phyloP scores from a whole-genome alignment of 2,797 vertebrate species.

The Manis pentadactyla region DNA sequence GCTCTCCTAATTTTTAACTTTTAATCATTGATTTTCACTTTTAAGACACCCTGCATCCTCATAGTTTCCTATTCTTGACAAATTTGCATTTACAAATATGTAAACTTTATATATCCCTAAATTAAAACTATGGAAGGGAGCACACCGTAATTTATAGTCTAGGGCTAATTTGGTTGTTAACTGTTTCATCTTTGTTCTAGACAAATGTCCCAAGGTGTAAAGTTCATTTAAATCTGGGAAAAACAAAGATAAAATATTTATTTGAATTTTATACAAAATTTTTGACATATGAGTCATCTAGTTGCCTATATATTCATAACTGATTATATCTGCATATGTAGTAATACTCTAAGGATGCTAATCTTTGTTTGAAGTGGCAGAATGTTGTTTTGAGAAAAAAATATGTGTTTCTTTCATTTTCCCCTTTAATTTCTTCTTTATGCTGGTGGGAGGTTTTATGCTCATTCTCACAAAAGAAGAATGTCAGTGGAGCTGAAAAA shows the following conservation, averaged over 20 bases:
- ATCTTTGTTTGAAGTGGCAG: background rate
- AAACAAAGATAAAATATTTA: background rate
- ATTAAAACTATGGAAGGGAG: background rate
- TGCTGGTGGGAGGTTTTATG: background rate
- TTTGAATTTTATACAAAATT: background rate
- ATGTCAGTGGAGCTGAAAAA: background rate
- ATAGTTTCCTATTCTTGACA: background rate
- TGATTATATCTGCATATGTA: background rate
- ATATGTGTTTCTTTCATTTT: background rate
- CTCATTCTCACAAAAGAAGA: background rate
- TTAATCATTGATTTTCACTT: background rate
- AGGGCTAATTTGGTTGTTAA: background rate
- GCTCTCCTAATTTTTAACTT: background rate
- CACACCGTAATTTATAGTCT: background rate
- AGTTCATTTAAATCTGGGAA: background rate
- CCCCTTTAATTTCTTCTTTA: background rate
- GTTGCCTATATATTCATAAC: background rate
- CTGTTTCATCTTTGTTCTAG: background rate
- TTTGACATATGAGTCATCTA: background rate
- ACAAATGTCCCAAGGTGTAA: background rate
- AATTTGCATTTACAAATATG: background rate
- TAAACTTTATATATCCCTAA: background rate
- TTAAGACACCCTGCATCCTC: background rate
- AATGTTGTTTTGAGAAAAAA: background rate
- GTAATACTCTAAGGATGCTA: background rate